phyloP scores from a whole-genome alignment of 2,888 invertebrate species.

The Argyresthia goedartella region DNA sequence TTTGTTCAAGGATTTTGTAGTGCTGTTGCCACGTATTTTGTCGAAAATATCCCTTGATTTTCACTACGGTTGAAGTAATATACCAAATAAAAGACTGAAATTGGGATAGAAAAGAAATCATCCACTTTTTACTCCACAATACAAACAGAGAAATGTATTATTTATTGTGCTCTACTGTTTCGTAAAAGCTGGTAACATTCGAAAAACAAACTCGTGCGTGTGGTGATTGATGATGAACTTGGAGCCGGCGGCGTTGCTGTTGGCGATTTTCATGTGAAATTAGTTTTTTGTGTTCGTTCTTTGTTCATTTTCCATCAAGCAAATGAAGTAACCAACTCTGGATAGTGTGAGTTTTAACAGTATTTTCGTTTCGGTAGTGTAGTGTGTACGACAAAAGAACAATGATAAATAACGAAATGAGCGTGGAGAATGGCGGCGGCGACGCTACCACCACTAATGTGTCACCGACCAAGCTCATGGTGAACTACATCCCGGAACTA shows the following conservation, averaged over 20 bases:
- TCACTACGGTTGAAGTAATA: not conserved
- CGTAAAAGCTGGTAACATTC: conserved; percentile 57
- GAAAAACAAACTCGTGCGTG: conserved; percentile 55
- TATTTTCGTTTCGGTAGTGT: conserved; percentile 61
- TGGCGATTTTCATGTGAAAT: conserved; percentile 56
- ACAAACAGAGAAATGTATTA: not conserved
- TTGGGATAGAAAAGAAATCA: too few relatives aligned
- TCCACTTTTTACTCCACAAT: too few relatives aligned
- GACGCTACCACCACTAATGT: conserved; percentile 61
- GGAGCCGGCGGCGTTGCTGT: conserved; percentile 67
- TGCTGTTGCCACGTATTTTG: conserved; percentile 36
- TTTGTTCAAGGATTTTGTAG: too few relatives aligned
- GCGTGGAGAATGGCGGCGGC: conserved; percentile 68
- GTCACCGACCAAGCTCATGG: conserved; percentile 71
- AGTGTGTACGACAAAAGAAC: conserved; percentile 49
- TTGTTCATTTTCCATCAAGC: conserved; percentile 54
- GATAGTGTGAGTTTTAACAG: conserved; percentile 52
- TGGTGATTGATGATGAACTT: conserved; percentile 60
- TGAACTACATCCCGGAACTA: conserved; percentile 67
- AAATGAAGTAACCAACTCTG: conserved; percentile 56
- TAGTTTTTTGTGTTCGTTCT: conserved; percentile 60
- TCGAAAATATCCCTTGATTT: conserved; percentile 22
- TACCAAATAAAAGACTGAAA: not conserved
- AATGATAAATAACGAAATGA: conserved; percentile 53
- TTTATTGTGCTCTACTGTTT: not conserved